A percentile compares a stretch with the other conserved stretches of the same genome.
phyloP scores from a whole-genome alignment of 2,888 invertebrate species.

The Busseola fusca region DNA sequence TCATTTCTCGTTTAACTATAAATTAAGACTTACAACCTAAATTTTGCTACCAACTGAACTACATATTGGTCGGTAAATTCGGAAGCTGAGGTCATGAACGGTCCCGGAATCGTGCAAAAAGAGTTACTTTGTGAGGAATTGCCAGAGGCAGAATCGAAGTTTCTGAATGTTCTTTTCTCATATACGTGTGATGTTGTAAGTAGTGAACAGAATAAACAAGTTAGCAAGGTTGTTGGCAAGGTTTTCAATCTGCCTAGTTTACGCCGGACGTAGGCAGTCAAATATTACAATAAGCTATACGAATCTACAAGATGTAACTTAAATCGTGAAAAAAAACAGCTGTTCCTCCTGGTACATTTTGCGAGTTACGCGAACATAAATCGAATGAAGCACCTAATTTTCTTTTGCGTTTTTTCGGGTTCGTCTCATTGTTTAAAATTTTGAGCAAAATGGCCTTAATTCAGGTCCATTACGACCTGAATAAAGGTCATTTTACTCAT shows the following conservation, averaged over 20 bases:
- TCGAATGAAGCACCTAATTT: too few species aligned
- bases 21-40: slow-evolving; percentile 40
- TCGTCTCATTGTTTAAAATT: too few species aligned
- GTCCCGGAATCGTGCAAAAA: slow-evolving; percentile 16
- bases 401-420: too few species aligned
- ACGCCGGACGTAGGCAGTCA: neutral
- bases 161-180: slow-evolving; percentile 24
- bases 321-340: neutral
- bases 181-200: neutral
- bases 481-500: neutral
- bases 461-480: neutral
- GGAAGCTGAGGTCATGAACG: slow-evolving; percentile 15
- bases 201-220: neutral
- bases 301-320: neutral
- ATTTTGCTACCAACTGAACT: slow-evolving; percentile 21
- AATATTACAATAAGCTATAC: neutral
- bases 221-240: slow-evolving; percentile 6
- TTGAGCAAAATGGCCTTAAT: too few species aligned
- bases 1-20: slow-evolving; percentile 34
- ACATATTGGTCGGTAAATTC: slow-evolving; percentile 34
- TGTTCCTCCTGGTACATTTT: too few species aligned
- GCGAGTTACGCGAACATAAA: too few species aligned
- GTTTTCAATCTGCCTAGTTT: neutral
- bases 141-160: slow-evolving; percentile 25
- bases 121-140: slow-evolving; percentile 20